phyloP scores from a whole-genome alignment of 2,797 vertebrate genomes.

The Huso huso region DNA sequence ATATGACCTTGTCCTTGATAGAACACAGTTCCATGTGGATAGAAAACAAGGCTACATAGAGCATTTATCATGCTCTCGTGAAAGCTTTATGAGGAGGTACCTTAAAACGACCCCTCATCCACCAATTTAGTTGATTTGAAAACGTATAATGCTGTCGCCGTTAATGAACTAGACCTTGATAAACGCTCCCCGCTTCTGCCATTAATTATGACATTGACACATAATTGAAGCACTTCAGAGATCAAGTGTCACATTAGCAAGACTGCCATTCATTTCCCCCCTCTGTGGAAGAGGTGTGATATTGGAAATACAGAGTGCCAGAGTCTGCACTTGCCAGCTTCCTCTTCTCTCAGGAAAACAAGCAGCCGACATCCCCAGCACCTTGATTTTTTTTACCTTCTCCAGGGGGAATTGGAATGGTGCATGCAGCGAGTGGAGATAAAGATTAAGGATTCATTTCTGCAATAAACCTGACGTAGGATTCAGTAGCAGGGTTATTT shows the following conservation, averaged over 20 bases:
- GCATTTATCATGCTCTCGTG: too few relatives aligned
- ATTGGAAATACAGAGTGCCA: not conserved
- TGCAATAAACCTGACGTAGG: too few relatives aligned
- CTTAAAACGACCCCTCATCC: not conserved
- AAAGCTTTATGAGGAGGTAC: not conserved
- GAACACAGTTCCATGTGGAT: too few relatives aligned
- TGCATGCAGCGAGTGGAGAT: too few relatives aligned
- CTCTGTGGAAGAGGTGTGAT: not conserved
- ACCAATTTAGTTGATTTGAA: not conserved
- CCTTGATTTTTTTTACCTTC: too few relatives aligned
- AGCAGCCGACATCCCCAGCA: not conserved
- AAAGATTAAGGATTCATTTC: too few relatives aligned
- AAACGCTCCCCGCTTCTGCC: not conserved
- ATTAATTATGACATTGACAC: not conserved
- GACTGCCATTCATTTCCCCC: not conserved
- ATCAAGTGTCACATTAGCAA: not conserved
- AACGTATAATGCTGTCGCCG: not conserved
- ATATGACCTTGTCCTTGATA: too few relatives aligned
- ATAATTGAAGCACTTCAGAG: slow-evolving; percentile 3
- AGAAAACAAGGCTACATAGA: too few relatives aligned
- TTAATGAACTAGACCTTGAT: not conserved
- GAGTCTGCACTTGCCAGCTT: not conserved
- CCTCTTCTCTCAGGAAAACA: not conserved
- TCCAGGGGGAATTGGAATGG: too few relatives aligned
- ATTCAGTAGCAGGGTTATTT: too few relatives aligned